Evolutionary conservation across 1,140 invertebrate genomes (phyloP), one percentile per base, ranked within the genome.

Genomic region (Oncopodura yosiiana): DNA sequence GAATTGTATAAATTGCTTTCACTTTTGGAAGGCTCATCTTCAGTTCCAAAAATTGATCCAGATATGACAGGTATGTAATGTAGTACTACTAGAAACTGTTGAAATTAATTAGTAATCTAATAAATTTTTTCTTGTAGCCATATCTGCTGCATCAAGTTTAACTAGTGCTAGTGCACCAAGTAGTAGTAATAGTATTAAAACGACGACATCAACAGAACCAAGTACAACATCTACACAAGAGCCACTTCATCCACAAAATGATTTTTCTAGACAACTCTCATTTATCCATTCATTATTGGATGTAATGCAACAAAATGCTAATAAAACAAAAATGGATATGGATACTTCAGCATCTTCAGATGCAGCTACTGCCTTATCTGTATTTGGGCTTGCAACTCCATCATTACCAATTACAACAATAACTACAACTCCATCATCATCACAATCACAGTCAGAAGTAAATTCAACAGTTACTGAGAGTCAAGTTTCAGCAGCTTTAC

Each of bases 401-500:
- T 27, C 44, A 16, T 46, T 46, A 21, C 0, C 23, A n/a, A n/a
- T n/a, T n/a, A n/a, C n/a, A n/a, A n/a, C n/a, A 5, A 49, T 34
- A 0, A 49, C 46, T 3, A 38, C 46, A 23, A 16, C 32, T 24
- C 32, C 18, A 3, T n/a, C 19, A n/a, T 18, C 46, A 18, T 0
- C 23, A 16, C 36, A 30, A n/a, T 37, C 46, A 16, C 8, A 18
- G 0, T 41, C 26, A 42, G 11, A 11, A 14, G 32, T 29, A 21
- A 11, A 21, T 12, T 43, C 21, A 9, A 38, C 34, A 24, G 23
- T 45, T 6, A 32, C 46, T 29, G 43, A 54, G 29, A 41, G 21
- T 29, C n/a, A n/a, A n/a, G n/a, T n/a, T n/a, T 34, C 42, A 8
- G 43, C 36, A 0, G 44, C 42, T 38, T 30, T 54, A 8, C 52